Conservation (phyloP, 2,113 vertebrate genomes). For the Plestiodon gilberti region DNA sequence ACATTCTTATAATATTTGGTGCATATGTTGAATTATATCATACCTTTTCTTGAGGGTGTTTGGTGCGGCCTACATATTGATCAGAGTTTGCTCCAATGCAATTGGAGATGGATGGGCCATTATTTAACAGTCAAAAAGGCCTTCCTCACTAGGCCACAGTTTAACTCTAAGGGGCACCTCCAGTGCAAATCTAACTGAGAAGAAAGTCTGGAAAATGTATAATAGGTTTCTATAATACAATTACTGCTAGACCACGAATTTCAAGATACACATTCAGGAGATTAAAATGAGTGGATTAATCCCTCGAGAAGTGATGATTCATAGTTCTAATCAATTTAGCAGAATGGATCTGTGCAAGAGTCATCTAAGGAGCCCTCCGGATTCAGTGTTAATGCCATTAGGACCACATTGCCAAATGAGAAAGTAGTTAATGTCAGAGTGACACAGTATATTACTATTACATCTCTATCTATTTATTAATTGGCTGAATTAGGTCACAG, state of each 20-base stretch:
- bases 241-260: background rate
- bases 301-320: conserved; percentile 16
- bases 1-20: too few relatives aligned
- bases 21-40: too few relatives aligned
- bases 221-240: background rate
- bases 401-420: background rate
- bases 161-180: background rate
- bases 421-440: conserved; percentile 5
- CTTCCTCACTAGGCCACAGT: background rate
- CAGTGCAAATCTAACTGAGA: background rate
- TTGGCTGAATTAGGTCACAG: background rate
- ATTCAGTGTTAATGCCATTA: conserved; percentile 20
- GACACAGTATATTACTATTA: background rate
- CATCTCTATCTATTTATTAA: conserved; percentile 12
- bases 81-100: background rate
- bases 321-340: conserved; percentile 16
- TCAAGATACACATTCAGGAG: background rate
- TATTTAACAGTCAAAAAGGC: background rate
- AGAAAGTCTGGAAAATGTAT: background rate
- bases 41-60: too few relatives aligned
- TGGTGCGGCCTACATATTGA: too few relatives aligned
- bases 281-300: conserved; percentile 17
- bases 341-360: background rate
- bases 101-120: background rate
- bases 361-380: background rate